A percentile compares a stretch with the other conserved stretches of the same genome.
phyloP scores from a whole-genome alignment of 2,888 invertebrate species.

The Tricholauxania praeusta region DNA sequence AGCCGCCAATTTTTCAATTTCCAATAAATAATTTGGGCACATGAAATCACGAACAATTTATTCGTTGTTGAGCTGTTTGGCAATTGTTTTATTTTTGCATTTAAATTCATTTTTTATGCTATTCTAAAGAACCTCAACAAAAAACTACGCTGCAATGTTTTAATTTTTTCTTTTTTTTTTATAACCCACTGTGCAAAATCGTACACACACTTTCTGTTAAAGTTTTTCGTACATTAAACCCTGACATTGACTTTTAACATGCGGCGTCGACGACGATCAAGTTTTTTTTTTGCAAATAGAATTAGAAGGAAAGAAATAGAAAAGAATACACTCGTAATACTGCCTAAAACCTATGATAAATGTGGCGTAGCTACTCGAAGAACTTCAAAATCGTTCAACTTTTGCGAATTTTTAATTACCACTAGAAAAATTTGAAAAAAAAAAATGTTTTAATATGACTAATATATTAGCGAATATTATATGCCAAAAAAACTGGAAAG shows the following conservation, averaged over 20 bases:
- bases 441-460: background rate
- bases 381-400: constrained; percentile 8
- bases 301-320: too few species aligned
- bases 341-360: constrained; percentile 2
- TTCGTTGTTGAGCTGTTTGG: too few species aligned
- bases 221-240: constrained; percentile 16
- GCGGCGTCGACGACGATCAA: background rate
- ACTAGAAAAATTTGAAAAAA: background rate
- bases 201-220: constrained; percentile 9
- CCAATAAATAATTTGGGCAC: too few species aligned
- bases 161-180: background rate
- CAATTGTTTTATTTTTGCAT: too few species aligned
- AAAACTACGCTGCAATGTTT: constrained; percentile 18
- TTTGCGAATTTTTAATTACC: constrained; percentile 17
- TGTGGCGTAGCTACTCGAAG: background rate
- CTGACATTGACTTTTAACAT: constrained; percentile 16
- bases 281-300: background rate
- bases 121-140: background rate
- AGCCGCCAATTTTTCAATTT: too few species aligned
- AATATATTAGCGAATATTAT: background rate
- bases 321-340: too few species aligned
- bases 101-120: too few species aligned
- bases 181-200: constrained; percentile 21
- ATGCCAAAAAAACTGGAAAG: constrained; percentile 3
- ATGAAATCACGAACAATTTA: too few species aligned